Conservation (phyloP, 2,797 vertebrate species). For the Euthynnus affinis region DNA sequence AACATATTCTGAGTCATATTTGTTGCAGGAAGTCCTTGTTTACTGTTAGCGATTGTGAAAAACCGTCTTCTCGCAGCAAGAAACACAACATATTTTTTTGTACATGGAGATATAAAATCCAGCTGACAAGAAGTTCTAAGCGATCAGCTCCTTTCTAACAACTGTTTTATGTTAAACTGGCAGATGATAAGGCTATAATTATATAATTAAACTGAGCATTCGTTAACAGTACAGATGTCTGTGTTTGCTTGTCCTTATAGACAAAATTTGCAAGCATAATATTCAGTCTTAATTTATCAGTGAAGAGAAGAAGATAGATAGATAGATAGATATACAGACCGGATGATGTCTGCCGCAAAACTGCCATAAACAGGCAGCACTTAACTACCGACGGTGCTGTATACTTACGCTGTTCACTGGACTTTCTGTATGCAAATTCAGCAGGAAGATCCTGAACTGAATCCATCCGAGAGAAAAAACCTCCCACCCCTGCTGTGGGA, state of each 20-base stretch:
- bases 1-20: background rate
- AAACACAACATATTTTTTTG: background rate
- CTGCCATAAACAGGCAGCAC: background rate
- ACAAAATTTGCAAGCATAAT: background rate
- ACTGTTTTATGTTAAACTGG: background rate
- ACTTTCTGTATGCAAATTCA: constrained; percentile 3
- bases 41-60: background rate
- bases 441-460: constrained; percentile 25
- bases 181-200: background rate
- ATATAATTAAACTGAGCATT: background rate
- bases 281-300: constrained; percentile 8
- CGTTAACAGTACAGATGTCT: background rate
- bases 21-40: background rate
- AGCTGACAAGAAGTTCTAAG: background rate
- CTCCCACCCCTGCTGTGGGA: constrained; percentile 32
- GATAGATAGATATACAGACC: background rate
- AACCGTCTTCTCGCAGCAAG: background rate
- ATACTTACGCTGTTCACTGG: background rate
- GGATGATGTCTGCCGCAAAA: background rate
- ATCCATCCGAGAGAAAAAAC: constrained; percentile 11
- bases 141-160: background rate
- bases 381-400: background rate
- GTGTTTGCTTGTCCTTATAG: background rate
- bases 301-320: too few relatives aligned
- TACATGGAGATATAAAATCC: background rate